Evolutionary conservation across 2,888 invertebrate genomes (phyloP).

Genomic region (Xanthorhoe designata): DNA sequence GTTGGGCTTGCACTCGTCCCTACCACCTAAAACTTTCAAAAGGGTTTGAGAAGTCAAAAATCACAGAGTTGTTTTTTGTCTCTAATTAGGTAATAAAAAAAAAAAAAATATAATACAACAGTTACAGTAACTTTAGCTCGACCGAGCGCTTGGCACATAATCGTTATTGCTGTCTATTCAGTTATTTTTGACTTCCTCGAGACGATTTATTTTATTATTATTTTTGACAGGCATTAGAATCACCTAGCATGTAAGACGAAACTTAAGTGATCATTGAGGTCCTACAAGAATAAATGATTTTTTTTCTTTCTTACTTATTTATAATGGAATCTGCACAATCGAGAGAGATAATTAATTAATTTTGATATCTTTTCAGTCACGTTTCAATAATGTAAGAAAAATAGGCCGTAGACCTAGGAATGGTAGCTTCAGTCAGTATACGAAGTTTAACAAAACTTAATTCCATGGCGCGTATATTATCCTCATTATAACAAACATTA

Average conservation of each 20-base stretch:
- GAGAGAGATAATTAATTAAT: neutral
- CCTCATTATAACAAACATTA: neutral
- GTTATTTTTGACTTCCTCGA: constrained; percentile 2
- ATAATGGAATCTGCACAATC: no score
- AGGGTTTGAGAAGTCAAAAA: constrained; percentile 4
- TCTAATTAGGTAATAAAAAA: no score
- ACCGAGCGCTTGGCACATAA: constrained; percentile 2
- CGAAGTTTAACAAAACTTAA: neutral
- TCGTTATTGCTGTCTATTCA: neutral
- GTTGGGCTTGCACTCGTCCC: constrained; percentile 16
- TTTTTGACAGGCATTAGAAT: no score
- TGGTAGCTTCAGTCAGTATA: constrained; percentile 21
- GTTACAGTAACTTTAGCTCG: no score
- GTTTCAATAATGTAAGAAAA: constrained; percentile 18
- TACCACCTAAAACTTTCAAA: constrained; percentile 27
- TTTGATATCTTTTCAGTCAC: constrained; percentile 25
- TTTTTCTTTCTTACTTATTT: no score
- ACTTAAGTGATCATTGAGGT: no score
- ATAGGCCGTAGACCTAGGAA: constrained; percentile 24
- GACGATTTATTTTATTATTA: neutral
- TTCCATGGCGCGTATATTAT: constrained; percentile 1
- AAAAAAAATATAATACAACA: no score
- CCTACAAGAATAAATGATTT: no score
- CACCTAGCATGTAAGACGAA: no score
- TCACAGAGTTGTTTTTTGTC: neutral